A percentile compares a stretch with the other conserved stretches of the same genome.
Evolutionary conservation across 2,888 invertebrate genomes (phyloP).

Genomic region (Heliconius hortense): DNA sequence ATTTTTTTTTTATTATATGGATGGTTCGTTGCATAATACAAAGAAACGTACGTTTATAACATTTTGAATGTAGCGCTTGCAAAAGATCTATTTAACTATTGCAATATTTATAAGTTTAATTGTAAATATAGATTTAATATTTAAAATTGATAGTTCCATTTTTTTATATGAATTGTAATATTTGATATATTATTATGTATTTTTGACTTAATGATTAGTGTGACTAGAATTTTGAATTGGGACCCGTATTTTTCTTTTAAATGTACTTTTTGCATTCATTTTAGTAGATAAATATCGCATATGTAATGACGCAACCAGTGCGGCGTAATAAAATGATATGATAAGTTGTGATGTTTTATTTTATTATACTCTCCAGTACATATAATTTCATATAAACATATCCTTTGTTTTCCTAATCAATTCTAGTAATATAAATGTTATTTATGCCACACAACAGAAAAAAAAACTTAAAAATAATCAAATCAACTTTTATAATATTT

Average conservation of each 20-base stretch:
- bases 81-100: constrained; percentile 51
- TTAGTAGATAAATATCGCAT: constrained; percentile 27
- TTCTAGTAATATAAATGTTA: too few relatives aligned
- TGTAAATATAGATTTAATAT: constrained; percentile 80
- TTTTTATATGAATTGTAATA: constrained; percentile 48
- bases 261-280: constrained; percentile 34
- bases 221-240: constrained; percentile 44
- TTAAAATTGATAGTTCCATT: constrained; percentile 76
- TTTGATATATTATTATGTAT: constrained; percentile 38
- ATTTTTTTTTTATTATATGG: not conserved
- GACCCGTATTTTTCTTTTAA: constrained; percentile 28
- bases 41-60: not conserved
- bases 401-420: too few relatives aligned
- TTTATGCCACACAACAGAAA: too few relatives aligned
- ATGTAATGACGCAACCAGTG: constrained; percentile 55
- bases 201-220: constrained; percentile 47
- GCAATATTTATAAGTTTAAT: constrained; percentile 66
- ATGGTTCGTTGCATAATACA: not conserved
- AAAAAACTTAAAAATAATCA: not conserved
- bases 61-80: constrained; percentile 56
- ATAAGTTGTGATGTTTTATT: constrained; percentile 49
- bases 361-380: not conserved
- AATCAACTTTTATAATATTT: not conserved
- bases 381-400: not conserved
- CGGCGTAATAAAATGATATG: constrained; percentile 68